Conservation (phyloP, 2,113 vertebrate genomes). For the Platysteira castanea region DNA sequence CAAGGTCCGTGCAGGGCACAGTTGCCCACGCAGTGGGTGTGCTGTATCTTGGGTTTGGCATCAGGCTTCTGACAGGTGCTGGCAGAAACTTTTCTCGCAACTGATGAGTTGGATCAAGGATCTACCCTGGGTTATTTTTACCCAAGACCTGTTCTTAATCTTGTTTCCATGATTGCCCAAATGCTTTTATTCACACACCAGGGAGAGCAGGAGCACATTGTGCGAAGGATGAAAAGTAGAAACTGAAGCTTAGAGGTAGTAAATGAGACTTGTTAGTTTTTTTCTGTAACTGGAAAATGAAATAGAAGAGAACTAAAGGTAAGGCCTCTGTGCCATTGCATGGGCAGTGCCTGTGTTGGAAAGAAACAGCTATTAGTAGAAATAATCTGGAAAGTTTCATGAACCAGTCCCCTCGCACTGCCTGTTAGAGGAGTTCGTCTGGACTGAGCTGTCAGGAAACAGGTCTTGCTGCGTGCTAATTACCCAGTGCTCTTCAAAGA, state of each 20-base stretch:
- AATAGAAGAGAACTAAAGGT: not conserved
- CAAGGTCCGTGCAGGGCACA: accelerated
- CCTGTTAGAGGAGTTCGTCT: not conserved
- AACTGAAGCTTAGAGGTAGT: not conserved
- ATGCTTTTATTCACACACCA: not conserved
- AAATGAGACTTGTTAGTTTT: not conserved
- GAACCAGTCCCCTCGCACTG: not conserved
- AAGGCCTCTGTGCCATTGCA: not conserved
- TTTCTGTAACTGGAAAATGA: not conserved
- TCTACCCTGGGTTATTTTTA: not conserved
- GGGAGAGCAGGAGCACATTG: accelerated
- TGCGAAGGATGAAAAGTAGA: not conserved
- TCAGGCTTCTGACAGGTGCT: not conserved
- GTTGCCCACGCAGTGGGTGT: accelerated
- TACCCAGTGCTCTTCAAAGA: not conserved
- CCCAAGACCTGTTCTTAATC: not conserved
- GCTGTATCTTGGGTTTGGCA: accelerated
- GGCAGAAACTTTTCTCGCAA: accelerated
- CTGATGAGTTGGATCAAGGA: too few species aligned
- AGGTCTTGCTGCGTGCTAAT: not conserved
- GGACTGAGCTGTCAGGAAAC: not conserved
- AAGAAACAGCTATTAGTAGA: not conserved
- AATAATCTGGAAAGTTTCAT: not conserved
- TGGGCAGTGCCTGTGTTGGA: not conserved
- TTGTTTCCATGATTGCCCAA: not conserved